Conservation (phyloP, 2,113 vertebrate species). For the Mixornis gularis region DNA sequence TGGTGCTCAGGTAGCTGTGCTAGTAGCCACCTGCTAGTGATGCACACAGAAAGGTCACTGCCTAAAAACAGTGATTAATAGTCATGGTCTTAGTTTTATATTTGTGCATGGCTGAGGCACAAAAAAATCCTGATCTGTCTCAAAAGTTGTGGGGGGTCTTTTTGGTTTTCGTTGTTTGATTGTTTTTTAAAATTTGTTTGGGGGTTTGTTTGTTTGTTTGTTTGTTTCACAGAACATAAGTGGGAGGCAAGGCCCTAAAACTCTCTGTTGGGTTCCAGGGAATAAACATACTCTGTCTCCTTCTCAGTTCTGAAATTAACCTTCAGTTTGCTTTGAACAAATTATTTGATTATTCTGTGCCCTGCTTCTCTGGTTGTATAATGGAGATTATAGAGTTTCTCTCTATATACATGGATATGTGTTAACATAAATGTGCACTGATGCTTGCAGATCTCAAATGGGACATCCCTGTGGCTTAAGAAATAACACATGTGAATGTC, state of each 20-base stretch:
- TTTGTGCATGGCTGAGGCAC: background rate
- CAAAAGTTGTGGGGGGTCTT: background rate
- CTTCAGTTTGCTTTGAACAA: background rate
- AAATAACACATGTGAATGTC: rapidly evolving
- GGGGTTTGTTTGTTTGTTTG: background rate
- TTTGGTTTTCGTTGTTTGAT: background rate
- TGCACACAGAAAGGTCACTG: background rate
- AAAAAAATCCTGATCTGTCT: background rate
- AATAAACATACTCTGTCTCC: background rate
- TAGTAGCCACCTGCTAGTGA: background rate
- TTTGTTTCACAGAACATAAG: background rate
- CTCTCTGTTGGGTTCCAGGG: background rate
- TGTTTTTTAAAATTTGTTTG: background rate
- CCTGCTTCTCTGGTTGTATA: background rate
- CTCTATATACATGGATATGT: background rate
- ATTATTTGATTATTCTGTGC: background rate
- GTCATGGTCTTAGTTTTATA: background rate
- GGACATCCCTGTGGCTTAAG: background rate
- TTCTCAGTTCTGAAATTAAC: background rate
- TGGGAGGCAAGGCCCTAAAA: background rate
- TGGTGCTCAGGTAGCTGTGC: background rate
- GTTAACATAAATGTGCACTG: background rate
- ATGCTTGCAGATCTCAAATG: background rate
- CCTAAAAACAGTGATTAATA: background rate
- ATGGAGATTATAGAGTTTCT: background rate